Evolutionary conservation across 2,888 invertebrate genomes (phyloP), one percentile per base, ranked within the genome.

Genomic region (Hedya salicella): DNA sequence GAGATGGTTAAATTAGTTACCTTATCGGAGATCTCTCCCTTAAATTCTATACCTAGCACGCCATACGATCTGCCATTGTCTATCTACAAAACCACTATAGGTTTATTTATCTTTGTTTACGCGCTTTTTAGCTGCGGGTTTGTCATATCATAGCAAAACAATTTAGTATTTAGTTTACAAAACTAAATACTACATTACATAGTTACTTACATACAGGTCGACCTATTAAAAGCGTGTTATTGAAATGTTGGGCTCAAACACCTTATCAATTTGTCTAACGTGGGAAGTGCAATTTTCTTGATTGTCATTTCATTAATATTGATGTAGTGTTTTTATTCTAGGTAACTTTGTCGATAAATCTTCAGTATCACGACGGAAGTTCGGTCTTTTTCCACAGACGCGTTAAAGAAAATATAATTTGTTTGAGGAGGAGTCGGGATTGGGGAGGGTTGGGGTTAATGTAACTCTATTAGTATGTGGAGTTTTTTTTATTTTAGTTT

Each of bases 1-100:
- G n/a, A n/a, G n/a, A n/a, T n/a, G n/a, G n/a, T n/a, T n/a, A n/a
- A n/a, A n/a, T n/a, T n/a, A n/a, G n/a, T n/a, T n/a, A n/a, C n/a
- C n/a, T n/a, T n/a, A n/a, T n/a, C 25, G 25, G 25, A 25, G 49
- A 6, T 25, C n/a, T 25, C 14, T 21, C 14, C 16, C 11, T 14
- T 11, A 30, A 13, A 16, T 16, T 30, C 16, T 30, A 52, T 52
- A 36, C 14, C 36, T 9, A 19, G 25, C 3, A 11, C 46, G 54
- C 39, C 40, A 49, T 56, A 48, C 62, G 54, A 62, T 17, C 54
- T 11, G 17, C 48, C n/a, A 63, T 63, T 63, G 62, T 63, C n/a
- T 48, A 48, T 16, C 39, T 25, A 53, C 54, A 48, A 62, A 57
- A 61, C 19, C 57, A 46, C 60, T 68, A 68, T 68, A 65, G 68